Base-by-base conservation (phyloP, 1,140 invertebrate species). In the Drosophila lini region DNA sequence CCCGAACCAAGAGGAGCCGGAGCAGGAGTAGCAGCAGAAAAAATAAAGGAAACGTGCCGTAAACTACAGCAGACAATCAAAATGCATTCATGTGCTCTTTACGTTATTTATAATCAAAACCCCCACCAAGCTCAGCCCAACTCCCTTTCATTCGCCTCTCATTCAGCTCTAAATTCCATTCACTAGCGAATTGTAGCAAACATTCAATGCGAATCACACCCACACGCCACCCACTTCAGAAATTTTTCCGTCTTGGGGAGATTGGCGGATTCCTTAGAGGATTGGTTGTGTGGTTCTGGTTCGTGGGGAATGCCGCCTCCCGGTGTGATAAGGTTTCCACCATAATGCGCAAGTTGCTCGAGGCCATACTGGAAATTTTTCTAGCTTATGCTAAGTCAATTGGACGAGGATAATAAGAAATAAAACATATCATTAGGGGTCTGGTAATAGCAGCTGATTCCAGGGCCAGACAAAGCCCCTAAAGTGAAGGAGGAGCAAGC, bases 1-100 rank as follows among this genome's bases (percentile, higher is more conserved):
- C n/a, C 19, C 25, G 41, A 42, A 28, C 25, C 25, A 9, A 11
- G 13, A 69, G 28, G 5, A 8, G 3, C 32, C 11, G 25, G 25
- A 11, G n/a, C 10, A 16, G 47, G 10, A 67, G 41, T 19, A 45
- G 22, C 19, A 38, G 32, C 40, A 15, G 25, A 57, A 70, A 58
- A 71, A 70, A 70, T 48, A 71, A 48, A 73, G 80, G 79, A 86
- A 86, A 71, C 83, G 80, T 89, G 84, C 83, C 80, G 80, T 88
- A 88, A 83, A 80, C 84, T 83, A 78, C 74, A 64, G 45, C 80
- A 88, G 84, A 88, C 84, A 88, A 88, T 88, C 84, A 89, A 88
- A 88, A 89, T 88, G 80, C 84, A 88, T 89, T 89, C 84, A 88
- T 89, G 84, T 89, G 78, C 84, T 78, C 84, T 89, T 88, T 69